Base-by-base conservation (phyloP, 2,113 vertebrate species). In the Microcebus lehilahytsara region DNA sequence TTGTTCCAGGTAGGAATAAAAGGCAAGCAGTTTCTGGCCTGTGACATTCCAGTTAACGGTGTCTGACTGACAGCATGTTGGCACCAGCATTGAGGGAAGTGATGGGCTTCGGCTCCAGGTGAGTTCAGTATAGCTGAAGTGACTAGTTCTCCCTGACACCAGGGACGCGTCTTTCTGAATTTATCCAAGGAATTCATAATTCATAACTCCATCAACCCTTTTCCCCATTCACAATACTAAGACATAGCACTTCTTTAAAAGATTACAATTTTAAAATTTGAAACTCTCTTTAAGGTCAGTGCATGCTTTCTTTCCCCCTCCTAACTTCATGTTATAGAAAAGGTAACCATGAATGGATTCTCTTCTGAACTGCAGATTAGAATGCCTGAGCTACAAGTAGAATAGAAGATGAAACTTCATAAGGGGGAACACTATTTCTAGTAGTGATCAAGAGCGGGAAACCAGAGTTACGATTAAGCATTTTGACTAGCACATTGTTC, bases 41-140 rank as follows among this genome's bases (percentile, higher is more conserved):
- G 96, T 97, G 85, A 95, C 25, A 97, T 71, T 86, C 60, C 91
- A 95, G 78, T 96, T 95, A 91, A 92, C 49, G n/a, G 32, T 49
- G 75, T 97, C 96, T 98, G 98, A 97, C 77, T 97, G 98, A 98
- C 98, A 98, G 98, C 97, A 99, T 99, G 99, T 95, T 98, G 99
- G 99, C 99, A 99, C 98, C 98, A 98, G 98, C 97, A 95, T 97
- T 98, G 98, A 97, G 97, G 98, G 96, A 85, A 49, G 64, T 74
- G 72, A 97, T 97, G 95, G 98, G 98, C 99, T 99, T 99, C 98
- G 97, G 92, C 98, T 99, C 97, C 98, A 98, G 99, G 99, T 99
- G 98, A 98, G 99, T 99, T 25, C 62, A 71, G 1, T 89, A 5
- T 96, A 60, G 49, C 0, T 0, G 9, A 42, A 77, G 85, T 12